A percentile compares a stretch with the other conserved stretches of the same genome.
phyloP scores from a whole-genome alignment of 2,113 vertebrate species.

The Tragelaphus strepsiceros region DNA sequence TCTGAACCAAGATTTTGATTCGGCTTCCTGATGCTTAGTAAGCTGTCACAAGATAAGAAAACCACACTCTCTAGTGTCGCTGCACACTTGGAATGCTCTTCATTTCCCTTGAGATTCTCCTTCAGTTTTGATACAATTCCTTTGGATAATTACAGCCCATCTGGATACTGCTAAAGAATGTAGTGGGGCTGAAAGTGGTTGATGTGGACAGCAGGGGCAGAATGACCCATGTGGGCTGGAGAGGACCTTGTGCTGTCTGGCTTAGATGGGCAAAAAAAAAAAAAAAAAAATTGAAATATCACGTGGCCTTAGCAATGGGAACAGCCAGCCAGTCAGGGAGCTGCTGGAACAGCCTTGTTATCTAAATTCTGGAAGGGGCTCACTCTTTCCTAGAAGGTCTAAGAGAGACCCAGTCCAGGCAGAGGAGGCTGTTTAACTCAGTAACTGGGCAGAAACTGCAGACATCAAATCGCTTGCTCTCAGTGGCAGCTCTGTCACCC shows the following conservation, averaged over 20 bases:
- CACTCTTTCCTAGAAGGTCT: not conserved
- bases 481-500: not conserved
- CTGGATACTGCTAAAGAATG: not conserved
- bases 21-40: not conserved
- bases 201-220: not conserved
- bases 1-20: not conserved
- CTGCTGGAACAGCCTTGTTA: not conserved
- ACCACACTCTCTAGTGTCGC: not conserved
- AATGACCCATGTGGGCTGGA: not conserved
- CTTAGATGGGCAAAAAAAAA: not conserved
- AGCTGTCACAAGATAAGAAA: not conserved
- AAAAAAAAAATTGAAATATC: not conserved
- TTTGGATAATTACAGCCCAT: not conserved
- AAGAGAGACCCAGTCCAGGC: not conserved
- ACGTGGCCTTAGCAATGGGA: not conserved
- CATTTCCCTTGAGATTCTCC: not conserved
- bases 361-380: not conserved
- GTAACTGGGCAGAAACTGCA: not conserved
- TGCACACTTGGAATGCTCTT: not conserved
- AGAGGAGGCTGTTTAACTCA: not conserved
- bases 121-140: not conserved
- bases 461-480: not conserved
- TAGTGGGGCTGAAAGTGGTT: not conserved
- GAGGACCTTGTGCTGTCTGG: not conserved
- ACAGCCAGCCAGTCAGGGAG: not conserved